Percentiles rank a stretch among this genome's conserved stretches.
Conservation (phyloP, 2,113 vertebrate species). For the Gadus chalcogrammus region DNA sequence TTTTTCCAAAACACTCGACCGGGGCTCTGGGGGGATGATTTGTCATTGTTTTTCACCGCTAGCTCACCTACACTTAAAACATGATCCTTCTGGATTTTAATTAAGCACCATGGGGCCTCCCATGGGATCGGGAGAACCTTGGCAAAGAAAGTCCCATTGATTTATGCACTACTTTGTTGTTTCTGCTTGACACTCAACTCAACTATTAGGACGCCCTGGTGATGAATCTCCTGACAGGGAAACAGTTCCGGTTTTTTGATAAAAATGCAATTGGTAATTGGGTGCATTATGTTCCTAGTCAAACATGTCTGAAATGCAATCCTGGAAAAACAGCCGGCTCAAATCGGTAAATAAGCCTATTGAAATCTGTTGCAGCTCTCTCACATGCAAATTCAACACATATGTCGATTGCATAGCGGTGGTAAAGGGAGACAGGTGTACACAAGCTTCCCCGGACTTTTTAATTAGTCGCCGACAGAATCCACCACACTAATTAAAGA, state of each 20-base stretch:
- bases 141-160: conserved; percentile 77
- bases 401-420: too few relatives aligned
- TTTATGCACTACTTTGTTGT: conserved; percentile 77
- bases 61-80: conserved; percentile 78
- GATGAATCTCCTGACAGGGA: conserved; percentile 63
- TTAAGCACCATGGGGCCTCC: conserved; percentile 77
- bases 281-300: too few relatives aligned
- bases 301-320: too few relatives aligned
- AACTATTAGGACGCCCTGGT: conserved; percentile 61
- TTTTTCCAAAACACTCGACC: conserved; percentile 61
- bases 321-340: too few relatives aligned
- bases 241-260: conserved; percentile 68
- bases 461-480: too few relatives aligned
- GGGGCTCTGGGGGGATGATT: conserved; percentile 69
- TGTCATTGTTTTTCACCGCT: conserved; percentile 78
- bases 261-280: conserved; percentile 60
- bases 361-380: too few relatives aligned
- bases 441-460: too few relatives aligned
- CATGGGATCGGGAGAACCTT: conserved; percentile 58
- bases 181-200: conserved; percentile 70
- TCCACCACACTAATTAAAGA: too few relatives aligned
- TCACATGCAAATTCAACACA: too few relatives aligned
- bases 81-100: conserved; percentile 82
- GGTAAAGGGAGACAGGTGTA: too few relatives aligned
- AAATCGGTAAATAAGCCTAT: too few relatives aligned